Conservation (phyloP, 2,797 vertebrate species). For the Platalea minor region DNA sequence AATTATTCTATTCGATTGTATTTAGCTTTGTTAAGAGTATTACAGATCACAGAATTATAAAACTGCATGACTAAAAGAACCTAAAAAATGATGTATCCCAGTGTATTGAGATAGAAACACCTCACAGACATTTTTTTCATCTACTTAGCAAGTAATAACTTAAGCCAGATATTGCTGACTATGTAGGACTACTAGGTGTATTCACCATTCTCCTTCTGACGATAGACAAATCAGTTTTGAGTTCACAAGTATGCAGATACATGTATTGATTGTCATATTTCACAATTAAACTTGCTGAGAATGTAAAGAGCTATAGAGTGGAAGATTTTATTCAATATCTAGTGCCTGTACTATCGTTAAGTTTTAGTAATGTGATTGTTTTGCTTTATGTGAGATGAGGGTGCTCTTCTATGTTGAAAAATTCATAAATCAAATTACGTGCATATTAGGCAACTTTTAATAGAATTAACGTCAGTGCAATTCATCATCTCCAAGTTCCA, state of each 20-base stretch:
- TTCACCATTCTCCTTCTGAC: neutral
- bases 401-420: neutral
- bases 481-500: constrained; percentile 39
- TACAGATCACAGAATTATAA: neutral
- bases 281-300: neutral
- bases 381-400: neutral
- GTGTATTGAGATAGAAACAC: neutral
- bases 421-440: constrained; percentile 46
- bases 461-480: constrained; percentile 22
- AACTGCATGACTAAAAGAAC: neutral
- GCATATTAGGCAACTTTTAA: constrained; percentile 41
- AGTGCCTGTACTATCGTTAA: neutral
- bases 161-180: neutral
- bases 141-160: neutral
- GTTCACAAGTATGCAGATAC: neutral
- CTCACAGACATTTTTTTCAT: neutral
- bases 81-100: neutral
- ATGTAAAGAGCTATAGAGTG: neutral
- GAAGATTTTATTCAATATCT: neutral
- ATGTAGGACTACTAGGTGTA: neutral
- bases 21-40: neutral
- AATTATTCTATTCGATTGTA: neutral
- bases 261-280: neutral
- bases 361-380: neutral
- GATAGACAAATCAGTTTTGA: neutral